A percentile compares a stretch with the other conserved stretches of the same genome.
phyloP scores from a whole-genome alignment of 2,888 invertebrate genomes.

The Oscheius sp. region DNA sequence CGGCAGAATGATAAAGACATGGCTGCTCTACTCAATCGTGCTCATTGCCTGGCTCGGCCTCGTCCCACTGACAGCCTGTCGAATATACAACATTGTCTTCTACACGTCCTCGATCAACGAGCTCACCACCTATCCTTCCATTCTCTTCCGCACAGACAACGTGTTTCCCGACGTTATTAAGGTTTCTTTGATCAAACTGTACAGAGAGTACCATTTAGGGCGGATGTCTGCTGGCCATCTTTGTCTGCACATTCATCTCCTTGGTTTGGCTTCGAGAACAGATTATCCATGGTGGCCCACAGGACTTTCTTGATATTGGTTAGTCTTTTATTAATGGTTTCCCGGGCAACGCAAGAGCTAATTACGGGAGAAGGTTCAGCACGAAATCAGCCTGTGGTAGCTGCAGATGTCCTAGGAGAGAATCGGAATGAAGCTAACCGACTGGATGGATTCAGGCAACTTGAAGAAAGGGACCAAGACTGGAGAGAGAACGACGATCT shows the following conservation, averaged over 20 bases:
- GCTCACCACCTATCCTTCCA: conserved; percentile 49
- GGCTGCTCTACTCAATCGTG: conserved; percentile 96
- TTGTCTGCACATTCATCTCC: conserved; percentile 85
- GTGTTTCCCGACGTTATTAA: conserved; percentile 77
- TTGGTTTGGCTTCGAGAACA: conserved; percentile 97
- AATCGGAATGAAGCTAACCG: conserved; percentile 38
- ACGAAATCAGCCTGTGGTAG: background rate
- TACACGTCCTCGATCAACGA: conserved; percentile 54
- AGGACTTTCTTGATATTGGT: conserved; percentile 53
- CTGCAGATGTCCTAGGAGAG: conserved; percentile 28
- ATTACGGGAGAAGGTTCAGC: conserved; percentile 1
- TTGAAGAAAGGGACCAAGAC: conserved; percentile 5
- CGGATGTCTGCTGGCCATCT: conserved; percentile 94
- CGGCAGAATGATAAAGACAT: conserved; percentile 91
- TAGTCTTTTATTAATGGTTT: background rate
- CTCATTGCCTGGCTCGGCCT: conserved; percentile 96
- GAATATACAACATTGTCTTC: conserved; percentile 64
- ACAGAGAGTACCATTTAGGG: conserved; percentile 76
- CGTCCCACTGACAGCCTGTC: conserved; percentile 52
- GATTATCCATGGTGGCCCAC: conserved; percentile 66
- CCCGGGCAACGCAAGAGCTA: background rate
- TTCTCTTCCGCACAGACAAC: conserved; percentile 64
- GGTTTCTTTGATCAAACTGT: conserved; percentile 24
- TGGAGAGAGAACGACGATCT: conserved; percentile 17
- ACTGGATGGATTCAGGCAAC: background rate